Conservation (phyloP, 2,797 vertebrate genomes). For the Pachyuromys duprasi region DNA sequence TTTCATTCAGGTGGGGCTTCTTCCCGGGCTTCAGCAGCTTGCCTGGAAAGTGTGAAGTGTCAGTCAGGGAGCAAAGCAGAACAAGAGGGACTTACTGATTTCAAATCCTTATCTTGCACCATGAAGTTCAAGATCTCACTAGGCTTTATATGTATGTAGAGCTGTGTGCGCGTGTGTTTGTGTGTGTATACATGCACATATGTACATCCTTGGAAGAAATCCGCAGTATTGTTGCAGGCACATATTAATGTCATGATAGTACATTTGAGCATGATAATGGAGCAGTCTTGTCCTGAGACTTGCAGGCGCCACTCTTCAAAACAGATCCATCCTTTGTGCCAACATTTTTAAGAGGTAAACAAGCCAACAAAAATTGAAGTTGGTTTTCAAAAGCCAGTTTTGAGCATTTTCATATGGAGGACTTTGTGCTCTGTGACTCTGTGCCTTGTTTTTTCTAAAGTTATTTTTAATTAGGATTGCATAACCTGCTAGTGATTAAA, state of each 20-base stretch:
- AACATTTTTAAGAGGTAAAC: background rate
- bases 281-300: background rate
- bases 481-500: constrained; percentile 83
- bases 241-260: background rate
- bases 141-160: background rate
- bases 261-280: rapidly evolving
- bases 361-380: background rate
- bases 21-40: background rate
- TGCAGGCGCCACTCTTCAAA: background rate
- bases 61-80: background rate
- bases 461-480: constrained; percentile 85
- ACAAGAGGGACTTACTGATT: background rate
- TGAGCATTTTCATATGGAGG: constrained; percentile 50
- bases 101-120: background rate
- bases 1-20: background rate
- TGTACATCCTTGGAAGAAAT: background rate
- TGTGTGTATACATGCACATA: background rate
- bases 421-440: constrained; percentile 66
- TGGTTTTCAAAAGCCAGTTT: constrained; percentile 28
- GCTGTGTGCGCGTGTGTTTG: background rate
- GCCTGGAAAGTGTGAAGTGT: background rate
- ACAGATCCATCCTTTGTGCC: background rate
- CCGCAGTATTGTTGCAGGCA: background rate
- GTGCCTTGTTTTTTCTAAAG: constrained; percentile 76
- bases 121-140: background rate